Evolutionary conservation across 1,140 invertebrate species (phyloP), one percentile per base, ranked within the genome.

Genomic region (Saccostrea cuccullata): DNA sequence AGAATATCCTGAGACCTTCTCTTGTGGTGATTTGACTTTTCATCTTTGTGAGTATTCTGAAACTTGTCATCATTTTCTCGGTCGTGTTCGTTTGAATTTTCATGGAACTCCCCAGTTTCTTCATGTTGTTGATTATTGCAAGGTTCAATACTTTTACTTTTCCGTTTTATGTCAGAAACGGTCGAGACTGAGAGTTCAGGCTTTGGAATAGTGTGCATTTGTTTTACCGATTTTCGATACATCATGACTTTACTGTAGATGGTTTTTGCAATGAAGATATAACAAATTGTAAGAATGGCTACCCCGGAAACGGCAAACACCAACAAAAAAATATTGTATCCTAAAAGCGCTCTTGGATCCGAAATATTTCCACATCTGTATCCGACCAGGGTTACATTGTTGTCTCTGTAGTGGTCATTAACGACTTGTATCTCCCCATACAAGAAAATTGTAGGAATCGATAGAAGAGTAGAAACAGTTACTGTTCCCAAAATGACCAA

Each of bases 221-320:
- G 12, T 67, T 60, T 82, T 5, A 86, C 1, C 0, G 84, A 82
- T 17, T 82, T 60, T 82, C 84, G 26, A 20, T 85, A 88, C 2
- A 77, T 36, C 13, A 84, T 70, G 56, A 89, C 85, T 56, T 89
- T 73, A 30, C 26, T 55, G 47, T 89, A 87, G 26, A 89, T 87
- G 0, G 70, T 26, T 30, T 55, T 85, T 17, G 83, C 89, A 85
- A 89, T 89, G 12, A 87, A 82, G n/a, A 77, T 84, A 30, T 89
- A 89, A 23, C 87, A 64, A 4, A 89, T 26, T 2, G 86, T 58
- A 17, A 89, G 55, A 26, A 36, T 55, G 4, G 82, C 1, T 26
- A 55, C 56, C 0, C 86, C 67, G 8, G 84, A 26, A 20, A 89
- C 58, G 5, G 86, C 83, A 23, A 82, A 55, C 8, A 40, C 26